These are phyloP conservation scores for Ctenopoma multispine DNA, from an alignment of 2,797 vertebrate species.

Conservation along the genomic window DNA sequence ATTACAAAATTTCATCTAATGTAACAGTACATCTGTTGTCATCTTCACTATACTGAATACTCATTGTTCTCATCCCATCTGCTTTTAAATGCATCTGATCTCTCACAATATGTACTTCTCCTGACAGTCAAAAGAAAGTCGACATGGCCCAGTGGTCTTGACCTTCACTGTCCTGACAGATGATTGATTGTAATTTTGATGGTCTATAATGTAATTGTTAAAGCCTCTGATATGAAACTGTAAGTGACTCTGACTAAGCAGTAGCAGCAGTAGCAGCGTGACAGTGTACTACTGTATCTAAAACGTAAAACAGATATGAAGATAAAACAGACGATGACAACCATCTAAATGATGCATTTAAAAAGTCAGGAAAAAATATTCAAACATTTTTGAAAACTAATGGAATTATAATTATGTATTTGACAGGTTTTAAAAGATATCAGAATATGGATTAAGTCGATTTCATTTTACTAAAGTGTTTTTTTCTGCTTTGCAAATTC, in stretches of 20 bases:
- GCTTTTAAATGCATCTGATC: constrained; percentile 24
- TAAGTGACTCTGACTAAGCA: constrained; percentile 7
- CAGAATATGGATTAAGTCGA: not conserved
- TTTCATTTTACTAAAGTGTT: not conserved
- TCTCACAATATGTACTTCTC: constrained; percentile 24
- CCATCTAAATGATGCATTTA: not conserved
- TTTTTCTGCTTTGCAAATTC: not conserved
- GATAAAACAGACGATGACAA: not conserved
- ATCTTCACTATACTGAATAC: not conserved
- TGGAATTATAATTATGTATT: not conserved
- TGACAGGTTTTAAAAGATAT: not conserved
- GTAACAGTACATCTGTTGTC: not conserved
- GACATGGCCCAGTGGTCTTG: constrained; percentile 16
- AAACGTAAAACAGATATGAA: constrained; percentile 8
- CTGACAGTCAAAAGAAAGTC: constrained; percentile 23
- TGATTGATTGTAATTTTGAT: constrained; percentile 36
- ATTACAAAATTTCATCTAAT: not conserved
- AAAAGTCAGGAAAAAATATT: not conserved
- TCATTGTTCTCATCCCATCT: constrained; percentile 5
- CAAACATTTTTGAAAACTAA: not conserved
- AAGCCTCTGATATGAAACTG: constrained; percentile 19
- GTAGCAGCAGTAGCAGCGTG: not conserved
- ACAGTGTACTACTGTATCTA: not conserved
- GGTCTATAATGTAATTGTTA: constrained; percentile 34
- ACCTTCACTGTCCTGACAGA: constrained; percentile 43